These are phyloP conservation scores for Nestor notabilis DNA, from an alignment of 2,113 vertebrate species.

Conservation along the genomic window DNA sequence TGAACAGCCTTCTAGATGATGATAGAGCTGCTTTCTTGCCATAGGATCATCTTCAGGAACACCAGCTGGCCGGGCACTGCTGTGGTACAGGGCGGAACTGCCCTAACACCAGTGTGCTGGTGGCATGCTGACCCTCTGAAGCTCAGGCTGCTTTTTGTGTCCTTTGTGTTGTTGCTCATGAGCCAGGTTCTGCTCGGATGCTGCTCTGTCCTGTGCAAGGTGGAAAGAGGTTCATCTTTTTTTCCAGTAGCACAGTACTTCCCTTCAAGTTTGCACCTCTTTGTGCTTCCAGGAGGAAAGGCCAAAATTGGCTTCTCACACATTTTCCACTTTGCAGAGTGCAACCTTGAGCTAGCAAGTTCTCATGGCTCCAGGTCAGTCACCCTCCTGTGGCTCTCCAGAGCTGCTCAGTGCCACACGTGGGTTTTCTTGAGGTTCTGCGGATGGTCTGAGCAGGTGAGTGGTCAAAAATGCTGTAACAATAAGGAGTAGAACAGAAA, in stretches of 20 bases:
- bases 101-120: not conserved
- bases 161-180: rapidly evolving
- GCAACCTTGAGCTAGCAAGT: not conserved
- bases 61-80: not conserved
- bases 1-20: not conserved
- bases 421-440: not conserved
- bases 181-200: not conserved
- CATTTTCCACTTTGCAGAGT: not conserved
- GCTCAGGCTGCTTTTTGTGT: not conserved
- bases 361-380: not conserved
- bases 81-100: not conserved
- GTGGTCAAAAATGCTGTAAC: not conserved
- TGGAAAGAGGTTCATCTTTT: not conserved
- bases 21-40: not conserved
- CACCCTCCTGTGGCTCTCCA: not conserved
- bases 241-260: not conserved
- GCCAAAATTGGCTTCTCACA: not conserved
- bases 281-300: rapidly evolving
- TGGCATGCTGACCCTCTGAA: not conserved
- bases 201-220: not conserved
- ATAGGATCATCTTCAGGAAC: not conserved
- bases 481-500: not conserved
- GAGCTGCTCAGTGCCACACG: not conserved
- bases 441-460: not conserved
- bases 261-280: not conserved